phyloP scores from a whole-genome alignment of 2,888 invertebrate species.

The Autographa gamma region DNA sequence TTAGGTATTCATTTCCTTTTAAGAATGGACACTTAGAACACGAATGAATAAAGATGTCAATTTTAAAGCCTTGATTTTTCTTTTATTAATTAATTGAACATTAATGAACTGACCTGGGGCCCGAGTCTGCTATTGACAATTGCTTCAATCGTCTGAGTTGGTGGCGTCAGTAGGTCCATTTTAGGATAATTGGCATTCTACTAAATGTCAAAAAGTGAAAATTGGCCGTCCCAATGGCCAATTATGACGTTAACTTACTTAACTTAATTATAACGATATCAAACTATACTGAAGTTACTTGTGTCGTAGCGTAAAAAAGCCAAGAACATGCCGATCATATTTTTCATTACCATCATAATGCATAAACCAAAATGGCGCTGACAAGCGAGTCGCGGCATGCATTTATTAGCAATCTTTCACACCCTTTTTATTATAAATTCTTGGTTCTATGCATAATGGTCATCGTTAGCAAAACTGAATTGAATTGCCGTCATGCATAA shows the following conservation, averaged over 20 bases:
- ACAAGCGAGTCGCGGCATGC: neutral
- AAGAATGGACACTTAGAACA: neutral
- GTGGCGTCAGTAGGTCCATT: too few relatives aligned
- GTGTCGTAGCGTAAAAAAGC: neutral
- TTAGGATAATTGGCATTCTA: too few relatives aligned
- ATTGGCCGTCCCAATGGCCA: too few relatives aligned
- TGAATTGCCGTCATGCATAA: constrained; percentile 41
- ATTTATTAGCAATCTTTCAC: constrained; percentile 36
- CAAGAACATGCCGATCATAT: neutral
- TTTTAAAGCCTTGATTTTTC: too few relatives aligned
- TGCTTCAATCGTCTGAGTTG: too few relatives aligned
- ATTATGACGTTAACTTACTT: too few relatives aligned
- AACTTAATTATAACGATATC: too few relatives aligned
- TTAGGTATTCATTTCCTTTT: neutral
- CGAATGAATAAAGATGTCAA: too few relatives aligned
- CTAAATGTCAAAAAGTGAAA: too few relatives aligned
- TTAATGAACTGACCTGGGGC: too few relatives aligned
- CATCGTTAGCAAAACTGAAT: constrained; percentile 49
- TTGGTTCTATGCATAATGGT: constrained; percentile 20
- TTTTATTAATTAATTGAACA: too few relatives aligned
- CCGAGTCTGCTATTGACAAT: too few relatives aligned
- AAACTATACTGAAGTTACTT: neutral
- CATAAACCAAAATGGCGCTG: constrained; percentile 25
- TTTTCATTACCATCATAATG: constrained; percentile 13
- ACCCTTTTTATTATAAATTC: constrained; percentile 53